phyloP scores from a whole-genome alignment of 1,140 invertebrate species.

The Archivesica marissinica region DNA sequence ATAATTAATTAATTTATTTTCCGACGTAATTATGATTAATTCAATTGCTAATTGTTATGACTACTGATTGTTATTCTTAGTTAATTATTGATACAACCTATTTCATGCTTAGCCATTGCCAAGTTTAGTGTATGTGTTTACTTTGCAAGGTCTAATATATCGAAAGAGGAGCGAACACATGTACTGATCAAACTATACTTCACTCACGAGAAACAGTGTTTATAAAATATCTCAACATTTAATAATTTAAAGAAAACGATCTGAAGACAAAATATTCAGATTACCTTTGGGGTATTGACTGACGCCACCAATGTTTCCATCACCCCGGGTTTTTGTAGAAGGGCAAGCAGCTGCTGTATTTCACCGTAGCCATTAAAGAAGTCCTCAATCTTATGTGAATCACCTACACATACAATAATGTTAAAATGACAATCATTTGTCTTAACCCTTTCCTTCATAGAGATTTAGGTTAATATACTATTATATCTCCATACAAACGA shows the following conservation, averaged over 20 bases:
- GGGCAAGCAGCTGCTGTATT: neutral
- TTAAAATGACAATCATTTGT: no score
- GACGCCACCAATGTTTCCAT: conserved; percentile 14
- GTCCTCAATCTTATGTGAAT: neutral
- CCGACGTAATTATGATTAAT: no score
- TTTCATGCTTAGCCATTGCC: neutral
- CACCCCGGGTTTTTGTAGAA: conserved; percentile 11
- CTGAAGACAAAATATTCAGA: neutral
- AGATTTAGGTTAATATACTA: no score
- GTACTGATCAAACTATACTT: neutral
- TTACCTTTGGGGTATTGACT: conserved; percentile 2
- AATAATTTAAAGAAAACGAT: neutral
- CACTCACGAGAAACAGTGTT: no score
- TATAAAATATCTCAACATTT: neutral
- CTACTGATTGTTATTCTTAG: no score
- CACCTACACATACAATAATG: no score
- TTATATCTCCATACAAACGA: no score
- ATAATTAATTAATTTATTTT: no score
- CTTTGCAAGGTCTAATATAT: neutral
- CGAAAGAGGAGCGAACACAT: neutral
- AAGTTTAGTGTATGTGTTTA: neutral
- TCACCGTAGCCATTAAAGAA: conserved; percentile 10
- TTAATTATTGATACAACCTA: neutral
- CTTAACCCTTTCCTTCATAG: no score
- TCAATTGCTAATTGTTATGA: no score